Evolutionary conservation across 2,797 vertebrate genomes (phyloP).

Genomic region (Gymnodraco acuticeps): DNA sequence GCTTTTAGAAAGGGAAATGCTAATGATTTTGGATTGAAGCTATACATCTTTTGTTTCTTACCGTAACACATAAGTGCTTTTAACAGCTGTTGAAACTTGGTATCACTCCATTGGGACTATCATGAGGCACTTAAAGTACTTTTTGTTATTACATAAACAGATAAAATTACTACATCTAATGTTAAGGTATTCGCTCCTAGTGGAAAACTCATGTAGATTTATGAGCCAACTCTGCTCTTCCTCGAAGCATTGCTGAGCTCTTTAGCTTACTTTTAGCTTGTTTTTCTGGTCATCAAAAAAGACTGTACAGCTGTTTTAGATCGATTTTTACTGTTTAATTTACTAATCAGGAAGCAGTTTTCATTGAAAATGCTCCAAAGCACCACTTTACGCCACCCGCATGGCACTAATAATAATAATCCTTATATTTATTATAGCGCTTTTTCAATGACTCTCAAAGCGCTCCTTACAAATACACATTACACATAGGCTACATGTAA

Average conservation of each 20-base stretch:
- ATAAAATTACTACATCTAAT: not conserved
- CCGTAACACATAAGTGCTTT: not conserved
- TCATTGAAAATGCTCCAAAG: not conserved
- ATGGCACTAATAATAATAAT: not conserved
- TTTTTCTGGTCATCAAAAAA: constrained; percentile 5
- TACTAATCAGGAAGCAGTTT: not conserved
- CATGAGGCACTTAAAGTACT: not conserved
- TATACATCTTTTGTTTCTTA: not conserved
- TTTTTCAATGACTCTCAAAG: too few relatives aligned
- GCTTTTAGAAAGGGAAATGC: not conserved
- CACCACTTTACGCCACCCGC: too few relatives aligned
- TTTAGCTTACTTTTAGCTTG: not conserved
- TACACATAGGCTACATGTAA: too few relatives aligned
- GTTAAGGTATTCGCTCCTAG: not conserved
- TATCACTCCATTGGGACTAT: not conserved
- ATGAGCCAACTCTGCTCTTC: too few relatives aligned
- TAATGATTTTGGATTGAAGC: not conserved
- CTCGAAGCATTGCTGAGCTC: not conserved
- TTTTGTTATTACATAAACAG: not conserved
- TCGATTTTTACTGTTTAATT: not conserved
- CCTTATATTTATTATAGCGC: too few relatives aligned
- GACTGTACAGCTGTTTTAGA: not conserved
- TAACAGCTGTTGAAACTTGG: not conserved
- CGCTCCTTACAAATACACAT: too few relatives aligned
- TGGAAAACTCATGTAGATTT: not conserved